phyloP scores from a whole-genome alignment of 2,113 vertebrate species.

The Silurus glanis region DNA sequence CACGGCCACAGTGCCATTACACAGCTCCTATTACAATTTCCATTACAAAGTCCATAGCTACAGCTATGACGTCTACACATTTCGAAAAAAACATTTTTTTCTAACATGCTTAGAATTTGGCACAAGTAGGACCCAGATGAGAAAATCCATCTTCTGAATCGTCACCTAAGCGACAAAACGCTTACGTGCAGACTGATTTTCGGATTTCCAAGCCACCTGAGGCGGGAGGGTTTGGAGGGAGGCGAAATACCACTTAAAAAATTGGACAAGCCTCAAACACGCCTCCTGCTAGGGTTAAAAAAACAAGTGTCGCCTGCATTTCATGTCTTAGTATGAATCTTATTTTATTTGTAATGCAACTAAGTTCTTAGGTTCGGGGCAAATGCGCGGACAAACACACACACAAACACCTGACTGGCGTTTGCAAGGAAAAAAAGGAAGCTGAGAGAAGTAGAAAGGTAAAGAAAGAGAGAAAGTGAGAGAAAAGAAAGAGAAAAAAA shows the following conservation, averaged over 20 bases:
- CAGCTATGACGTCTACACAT: neutral
- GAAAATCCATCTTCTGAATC: neutral
- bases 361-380: neutral
- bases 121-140: neutral
- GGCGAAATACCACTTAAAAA: neutral
- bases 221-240: neutral
- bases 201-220: neutral
- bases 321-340: neutral
- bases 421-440: neutral
- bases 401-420: neutral
- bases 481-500: neutral
- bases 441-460: too few relatives aligned
- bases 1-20: neutral
- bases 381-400: neutral
- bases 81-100: neutral
- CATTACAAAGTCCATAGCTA: neutral
- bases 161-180: neutral
- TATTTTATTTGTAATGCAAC: neutral
- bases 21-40: neutral
- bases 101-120: neutral
- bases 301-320: neutral
- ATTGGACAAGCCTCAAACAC: neutral
- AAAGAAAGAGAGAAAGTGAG: neutral
- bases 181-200: neutral
- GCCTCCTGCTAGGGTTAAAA: neutral